phyloP scores from a whole-genome alignment of 2,888 invertebrate species.

The Beris morrisii region DNA sequence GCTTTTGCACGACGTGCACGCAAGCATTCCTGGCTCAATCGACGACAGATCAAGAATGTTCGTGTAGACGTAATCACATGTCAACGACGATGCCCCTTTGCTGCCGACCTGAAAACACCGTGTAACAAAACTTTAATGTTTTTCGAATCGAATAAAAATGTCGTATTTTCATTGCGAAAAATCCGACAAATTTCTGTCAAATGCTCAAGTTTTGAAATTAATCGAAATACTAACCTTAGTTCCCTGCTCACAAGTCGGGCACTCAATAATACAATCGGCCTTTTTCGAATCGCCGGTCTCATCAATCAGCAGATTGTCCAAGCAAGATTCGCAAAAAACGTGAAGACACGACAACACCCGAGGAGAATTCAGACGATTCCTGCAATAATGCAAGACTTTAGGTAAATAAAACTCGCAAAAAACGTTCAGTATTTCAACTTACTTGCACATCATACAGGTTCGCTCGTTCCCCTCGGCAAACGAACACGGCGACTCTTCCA shows the following conservation, averaged over 20 bases:
- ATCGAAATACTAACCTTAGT: constrained; percentile 65
- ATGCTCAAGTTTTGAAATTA: not conserved
- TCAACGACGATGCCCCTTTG: constrained; percentile 77
- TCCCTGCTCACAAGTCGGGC: constrained; percentile 83
- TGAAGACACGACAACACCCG: constrained; percentile 91
- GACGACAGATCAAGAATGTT: constrained; percentile 82
- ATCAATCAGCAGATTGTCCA: constrained; percentile 76
- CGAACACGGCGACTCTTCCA: constrained; percentile 54
- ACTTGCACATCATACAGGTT: constrained; percentile 69
- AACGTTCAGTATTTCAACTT: constrained; percentile 47
- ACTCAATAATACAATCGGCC: constrained; percentile 67
- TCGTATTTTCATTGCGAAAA: too few relatives aligned
- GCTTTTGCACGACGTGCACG: constrained; percentile 94
- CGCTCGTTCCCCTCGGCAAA: constrained; percentile 59
- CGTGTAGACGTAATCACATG: constrained; percentile 83
- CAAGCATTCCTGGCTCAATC: constrained; percentile 67
- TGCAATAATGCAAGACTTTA: constrained; percentile 48
- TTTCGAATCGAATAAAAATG: too few relatives aligned
- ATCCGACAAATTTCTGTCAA: not conserved
- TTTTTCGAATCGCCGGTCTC: constrained; percentile 70
- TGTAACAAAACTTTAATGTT: not conserved
- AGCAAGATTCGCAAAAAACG: constrained; percentile 91
- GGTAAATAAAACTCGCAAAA: not conserved
- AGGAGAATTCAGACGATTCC: constrained; percentile 76
- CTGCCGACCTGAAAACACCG: constrained; percentile 62